Base-by-base conservation (phyloP, 2,888 invertebrate genomes). In the Himalopsyche tibetana region DNA sequence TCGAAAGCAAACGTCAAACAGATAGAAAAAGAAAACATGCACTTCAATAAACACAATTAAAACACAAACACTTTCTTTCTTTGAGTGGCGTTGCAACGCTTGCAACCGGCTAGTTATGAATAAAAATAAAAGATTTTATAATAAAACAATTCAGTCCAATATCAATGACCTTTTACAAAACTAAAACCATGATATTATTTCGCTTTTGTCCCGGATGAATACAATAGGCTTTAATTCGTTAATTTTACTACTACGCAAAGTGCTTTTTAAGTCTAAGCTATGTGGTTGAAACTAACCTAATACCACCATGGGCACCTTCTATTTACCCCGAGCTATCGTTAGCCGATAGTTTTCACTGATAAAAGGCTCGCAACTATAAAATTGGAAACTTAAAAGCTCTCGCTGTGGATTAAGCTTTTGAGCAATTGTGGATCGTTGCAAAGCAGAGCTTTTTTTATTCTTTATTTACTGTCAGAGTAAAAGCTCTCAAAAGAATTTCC, bases 171-270 rank as follows among this genome's bases (percentile, higher is more conserved):
- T 5, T 19, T 63, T 19, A 19, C 9, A 19, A 63, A n/a, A 56
- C 2, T n/a, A n/a, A 4, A 19, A 19, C 63, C 2, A 2, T 11
- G 19, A 2, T 6, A 63, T 19, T 56, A 17, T 56, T 56, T 3
- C 56, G 0, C 19, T 19, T 19, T 17, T 63, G n/a, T 63, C 28
- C 19, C 28, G n/a, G 17, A 45, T 17, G 45, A n/a, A 82, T 19
- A 82, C 19, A 55, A 51, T 19, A 38, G 3, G 84, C 51, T 55
- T 51, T 74, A 84, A 80, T 84, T 84, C 55, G 84, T 84, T 79
- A 84, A 84, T 80, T 84, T 84, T 36, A 84, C 80, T 56, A 38
- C 28, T 28, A 42, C 56, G 36, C 28, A 83, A 69, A 80, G 40
- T 80, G 84, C 84, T 80, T 63, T 83, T 55, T 51, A 80, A 40